These are phyloP conservation scores for Drosophila diplacantha DNA, from an alignment of 2,888 invertebrate species.

Conservation along the genomic window DNA sequence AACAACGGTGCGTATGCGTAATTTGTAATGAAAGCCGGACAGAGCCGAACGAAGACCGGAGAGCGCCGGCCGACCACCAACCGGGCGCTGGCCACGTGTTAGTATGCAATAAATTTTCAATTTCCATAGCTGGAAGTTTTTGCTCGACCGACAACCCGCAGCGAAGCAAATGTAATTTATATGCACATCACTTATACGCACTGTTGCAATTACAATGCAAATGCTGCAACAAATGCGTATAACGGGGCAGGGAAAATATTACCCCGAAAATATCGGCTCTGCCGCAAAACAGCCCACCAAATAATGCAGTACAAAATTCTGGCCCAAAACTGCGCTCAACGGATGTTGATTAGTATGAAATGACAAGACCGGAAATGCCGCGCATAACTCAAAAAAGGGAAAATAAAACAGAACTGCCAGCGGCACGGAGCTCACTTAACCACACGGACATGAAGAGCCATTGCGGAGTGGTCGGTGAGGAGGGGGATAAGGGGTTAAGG, in stretches of 20 bases:
- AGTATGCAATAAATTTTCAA: slow-evolving; percentile 64
- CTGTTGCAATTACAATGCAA: slow-evolving; percentile 43
- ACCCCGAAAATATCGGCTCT: slow-evolving; percentile 14
- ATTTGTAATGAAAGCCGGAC: slow-evolving; percentile 42
- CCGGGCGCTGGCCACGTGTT: slow-evolving; percentile 11
- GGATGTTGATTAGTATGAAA: slow-evolving; percentile 74
- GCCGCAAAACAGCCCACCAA: slow-evolving; percentile 3
- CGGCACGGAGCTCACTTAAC: slow-evolving; percentile 36
- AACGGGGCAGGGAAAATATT: slow-evolving; percentile 30
- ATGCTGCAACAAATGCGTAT: slow-evolving; percentile 38
- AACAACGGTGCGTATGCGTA: slow-evolving; percentile 67
- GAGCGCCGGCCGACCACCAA: background rate
- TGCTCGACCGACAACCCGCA: slow-evolving; percentile 25
- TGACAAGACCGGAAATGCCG: slow-evolving; percentile 65
- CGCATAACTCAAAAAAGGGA: slow-evolving; percentile 33
- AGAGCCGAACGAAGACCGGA: slow-evolving; percentile 11
- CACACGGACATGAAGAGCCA: slow-evolving; percentile 30
- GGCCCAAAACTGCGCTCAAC: slow-evolving; percentile 37
- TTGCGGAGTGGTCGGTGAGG: slow-evolving; percentile 3
- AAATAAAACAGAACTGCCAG: slow-evolving; percentile 31
- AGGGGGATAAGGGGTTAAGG: background rate
- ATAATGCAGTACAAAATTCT: slow-evolving; percentile 36
- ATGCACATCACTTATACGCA: slow-evolving; percentile 61
- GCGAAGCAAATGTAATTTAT: slow-evolving; percentile 61
- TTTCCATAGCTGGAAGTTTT: slow-evolving; percentile 45